These are phyloP conservation scores for Apamea epomidion DNA, from an alignment of 2,888 invertebrate genomes.

Conservation along the genomic window DNA sequence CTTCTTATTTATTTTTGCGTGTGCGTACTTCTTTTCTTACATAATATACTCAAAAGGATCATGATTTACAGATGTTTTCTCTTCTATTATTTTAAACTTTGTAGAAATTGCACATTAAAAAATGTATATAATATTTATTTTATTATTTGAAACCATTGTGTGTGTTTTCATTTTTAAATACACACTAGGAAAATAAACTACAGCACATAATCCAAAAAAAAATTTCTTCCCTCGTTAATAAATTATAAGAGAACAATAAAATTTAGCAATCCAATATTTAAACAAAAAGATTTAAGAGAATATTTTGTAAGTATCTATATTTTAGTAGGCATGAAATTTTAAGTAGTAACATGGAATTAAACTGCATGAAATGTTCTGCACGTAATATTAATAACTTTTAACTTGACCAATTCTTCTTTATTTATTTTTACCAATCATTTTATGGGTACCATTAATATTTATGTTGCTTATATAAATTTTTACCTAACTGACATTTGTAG, in stretches of 20 bases:
- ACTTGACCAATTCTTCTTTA: neutral
- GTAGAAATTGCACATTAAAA: neutral
- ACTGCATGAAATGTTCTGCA: conserved; percentile 1
- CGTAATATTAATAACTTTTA: neutral
- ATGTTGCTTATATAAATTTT: neutral
- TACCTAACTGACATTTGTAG: conserved; percentile 18
- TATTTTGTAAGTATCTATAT: conserved; percentile 39
- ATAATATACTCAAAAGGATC: neutral
- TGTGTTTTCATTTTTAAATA: neutral
- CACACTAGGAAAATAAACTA: neutral
- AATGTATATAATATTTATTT: neutral
- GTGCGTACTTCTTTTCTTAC: neutral
- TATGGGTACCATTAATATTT: neutral
- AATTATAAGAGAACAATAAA: neutral
- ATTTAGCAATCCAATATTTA: neutral
- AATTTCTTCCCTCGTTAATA: neutral
- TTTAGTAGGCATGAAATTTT: conserved; percentile 30
- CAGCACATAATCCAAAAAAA: neutral
- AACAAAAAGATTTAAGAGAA: neutral
- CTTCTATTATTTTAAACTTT: neutral
- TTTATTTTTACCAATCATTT: neutral
- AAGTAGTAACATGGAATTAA: neutral
- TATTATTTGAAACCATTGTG: neutral
- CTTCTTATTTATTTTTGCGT: neutral
- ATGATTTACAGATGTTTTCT: neutral